Percentiles rank a stretch among this genome's conserved stretches.
Evolutionary conservation across 2,797 vertebrate species (phyloP).

Genomic region (Hozukius guyotensis): DNA sequence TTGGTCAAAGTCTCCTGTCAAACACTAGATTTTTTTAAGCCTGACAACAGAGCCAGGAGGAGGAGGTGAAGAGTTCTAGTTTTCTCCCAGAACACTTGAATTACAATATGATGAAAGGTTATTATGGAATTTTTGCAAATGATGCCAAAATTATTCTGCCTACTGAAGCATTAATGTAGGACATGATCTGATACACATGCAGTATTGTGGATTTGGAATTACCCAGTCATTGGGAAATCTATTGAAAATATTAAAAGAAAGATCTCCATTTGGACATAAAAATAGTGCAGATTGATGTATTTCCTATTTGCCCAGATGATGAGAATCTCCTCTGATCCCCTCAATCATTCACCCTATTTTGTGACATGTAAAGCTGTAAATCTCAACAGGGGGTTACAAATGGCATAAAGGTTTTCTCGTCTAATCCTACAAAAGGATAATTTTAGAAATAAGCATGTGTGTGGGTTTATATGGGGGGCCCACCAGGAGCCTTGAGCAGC

Average conservation of each 20-base stretch:
- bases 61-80: too few relatives aligned
- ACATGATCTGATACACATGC: background rate
- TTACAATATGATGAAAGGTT: too few relatives aligned
- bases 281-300: slow-evolving; percentile 1
- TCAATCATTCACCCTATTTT: slow-evolving; percentile 12
- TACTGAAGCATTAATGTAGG: background rate
- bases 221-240: background rate
- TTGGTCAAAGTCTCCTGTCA: too few relatives aligned
- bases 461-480: too few relatives aligned
- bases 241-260: background rate
- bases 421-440: slow-evolving; percentile 3
- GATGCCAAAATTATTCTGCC: too few relatives aligned
- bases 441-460: slow-evolving; percentile 3
- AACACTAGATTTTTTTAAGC: too few relatives aligned
- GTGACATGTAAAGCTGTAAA: slow-evolving; percentile 6
- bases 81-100: too few relatives aligned
- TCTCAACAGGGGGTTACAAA: slow-evolving; percentile 3
- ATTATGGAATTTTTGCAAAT: too few relatives aligned
- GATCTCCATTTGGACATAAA: background rate
- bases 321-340: background rate
- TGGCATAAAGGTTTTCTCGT: slow-evolving; percentile 7
- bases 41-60: too few relatives aligned
- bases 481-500: background rate
- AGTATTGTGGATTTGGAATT: background rate
- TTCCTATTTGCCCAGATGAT: slow-evolving; percentile 10